Base-by-base conservation (phyloP, 2,113 vertebrate species). In the Notechis scutatus region DNA sequence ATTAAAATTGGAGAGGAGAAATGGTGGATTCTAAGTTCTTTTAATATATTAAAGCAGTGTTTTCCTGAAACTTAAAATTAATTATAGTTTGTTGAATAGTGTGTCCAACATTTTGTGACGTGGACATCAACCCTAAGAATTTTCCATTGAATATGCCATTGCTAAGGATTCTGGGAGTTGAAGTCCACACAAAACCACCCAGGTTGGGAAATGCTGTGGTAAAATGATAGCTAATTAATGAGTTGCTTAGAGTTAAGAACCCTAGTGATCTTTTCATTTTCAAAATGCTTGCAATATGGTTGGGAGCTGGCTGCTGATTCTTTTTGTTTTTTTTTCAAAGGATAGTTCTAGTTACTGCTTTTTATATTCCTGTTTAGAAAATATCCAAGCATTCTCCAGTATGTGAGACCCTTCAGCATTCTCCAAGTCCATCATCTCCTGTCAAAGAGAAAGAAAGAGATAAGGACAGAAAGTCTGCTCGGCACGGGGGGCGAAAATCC, bases 391-490 rank as follows among this genome's bases (percentile, higher is more conserved):
- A 81, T 55, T 95, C 95, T n/a, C 59, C 89, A 95, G 94, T 91
- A 95, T 93, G 20, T 5, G 97, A 96, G n/a, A 57, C 55, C 42
- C 90, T 52, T 23, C 92, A 93, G 3, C n/a, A 5, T 47, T 93
- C 92, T 64, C 21, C 55, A 94, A 88, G 86, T 23, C 64, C 86
- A 11, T 55, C 24, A 47, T 87, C 93, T 59, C 59, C 90, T 85
- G 52, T 42, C 26, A 91, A n/a, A 81, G 92, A 93, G 11, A 94
- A 88, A 45, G 93, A 94, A 50, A 92, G 88, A 92, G 96, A 96
- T 24, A 97, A 96, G 59, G 95, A 95, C 20, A 96, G 95, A 96
- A 91, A 91, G 29, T 88, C 93, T 57, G 7, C 61, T 57, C 59
- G 87, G 29, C 85, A 81, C 21, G 85, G 90, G 21, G 42, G 26